Base-by-base conservation (phyloP, 2,888 invertebrate genomes). In the Imbricaverruca yamaguchii region DNA sequence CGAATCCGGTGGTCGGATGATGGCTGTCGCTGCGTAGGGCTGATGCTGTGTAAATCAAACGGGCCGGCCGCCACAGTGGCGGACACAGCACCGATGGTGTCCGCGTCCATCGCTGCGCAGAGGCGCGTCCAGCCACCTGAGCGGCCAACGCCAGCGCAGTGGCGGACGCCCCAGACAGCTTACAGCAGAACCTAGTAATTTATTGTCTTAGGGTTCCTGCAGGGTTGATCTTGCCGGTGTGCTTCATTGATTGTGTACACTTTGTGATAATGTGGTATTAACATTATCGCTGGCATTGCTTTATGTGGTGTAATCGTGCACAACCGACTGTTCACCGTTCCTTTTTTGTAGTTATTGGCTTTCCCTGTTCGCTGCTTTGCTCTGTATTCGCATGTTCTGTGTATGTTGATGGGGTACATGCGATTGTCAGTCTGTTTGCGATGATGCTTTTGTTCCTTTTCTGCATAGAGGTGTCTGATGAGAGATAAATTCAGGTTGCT, bases 261-360 rank as follows among this genome's bases (percentile, higher is more conserved):
- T 74, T 55, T 74, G 74, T 55, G 74, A 55, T 74, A 74, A 74
- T 74, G 74, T 55, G 74, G 53, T 55, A 55, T 74, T 18, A 74
- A 18, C 74, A 74, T 74, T 74, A 74, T 74, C 53, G 74, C 74
- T 74, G 74, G 74, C 74, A 74, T 74, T 74, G 74, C 21, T 74
- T 74, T 55, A 21, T 39, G 39, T 39, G 39, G 39, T 39, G 39
- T 39, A 39, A 39, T 39, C 39, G 39, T 39, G 4, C 39, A 39
- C 39, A 39, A 39, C 4, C 39, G 39, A 39, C 4, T 39, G 39
- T 39, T 39, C 39, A 4, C 39, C 39, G 39, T 39, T 39, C 39
- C 39, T 39, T 39, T 39, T 1, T 39, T 39, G 39, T 39, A 39
- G 39, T 39, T 39, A 39, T 39, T 39, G 39, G 4, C 39, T 39